Base-by-base conservation (phyloP, 2,888 invertebrate genomes). In the Myopa testacea region DNA sequence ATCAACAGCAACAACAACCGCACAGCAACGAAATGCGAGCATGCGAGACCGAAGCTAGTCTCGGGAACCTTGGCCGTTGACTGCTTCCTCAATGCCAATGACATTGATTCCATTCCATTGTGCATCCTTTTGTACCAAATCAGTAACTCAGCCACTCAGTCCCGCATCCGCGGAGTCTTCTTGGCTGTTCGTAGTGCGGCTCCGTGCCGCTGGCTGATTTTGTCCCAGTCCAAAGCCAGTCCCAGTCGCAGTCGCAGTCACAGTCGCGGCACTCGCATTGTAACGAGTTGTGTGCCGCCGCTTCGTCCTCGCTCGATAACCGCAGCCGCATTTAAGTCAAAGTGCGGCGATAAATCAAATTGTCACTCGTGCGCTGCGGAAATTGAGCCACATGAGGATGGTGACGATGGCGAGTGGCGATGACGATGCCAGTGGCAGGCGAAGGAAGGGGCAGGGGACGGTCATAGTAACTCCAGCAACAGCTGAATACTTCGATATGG, bases 341-440 rank as follows among this genome's bases (percentile, higher is more conserved):
- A 86, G 87, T 86, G 86, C 84, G 83, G 85, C 84, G 84, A 87
- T 87, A 87, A 87, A 87, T 87, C 87, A 88, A 87, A 87, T 87
- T 88, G 87, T 85, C 87, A 88, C 87, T 87, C 86, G 85, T 84
- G 85, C 84, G 85, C 78, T 81, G 80, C 81, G 78, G 81, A 81
- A 81, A 81, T 84, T 84, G 84, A 85, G 80, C 84, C 85, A 85
- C 82, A 84, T 85, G 84, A 83, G 84, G 83, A 62, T 81, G 80
- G 77, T 75, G 67, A 38, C 75, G 60, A 60, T n/a, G 14, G 50
- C 55, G 26, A 26, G 26, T 26, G 26, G 55, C 72, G 63, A 16
- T n/a, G 55, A 55, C 55, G 60, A 16, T 37, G 68, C 70, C 55
- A 16, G 34, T 16, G 52, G 26, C 26, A 2, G 26, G 2, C 1